phyloP scores from a whole-genome alignment of 2,113 vertebrate genomes.

The Illadopsis cleaveri region DNA sequence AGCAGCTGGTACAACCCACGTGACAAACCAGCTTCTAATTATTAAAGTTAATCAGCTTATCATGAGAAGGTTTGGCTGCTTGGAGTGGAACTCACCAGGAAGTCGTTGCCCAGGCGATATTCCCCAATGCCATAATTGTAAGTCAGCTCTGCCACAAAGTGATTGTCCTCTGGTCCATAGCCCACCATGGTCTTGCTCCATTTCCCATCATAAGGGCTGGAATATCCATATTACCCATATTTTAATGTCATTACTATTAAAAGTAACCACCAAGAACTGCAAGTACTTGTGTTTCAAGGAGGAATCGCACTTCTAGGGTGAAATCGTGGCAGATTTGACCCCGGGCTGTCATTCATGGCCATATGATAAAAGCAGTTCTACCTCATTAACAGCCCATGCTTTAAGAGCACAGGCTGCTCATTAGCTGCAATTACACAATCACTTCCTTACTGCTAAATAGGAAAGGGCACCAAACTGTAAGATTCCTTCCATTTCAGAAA shows the following conservation, averaged over 20 bases:
- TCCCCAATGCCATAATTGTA: constrained; percentile 95
- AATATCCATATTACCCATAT: background rate
- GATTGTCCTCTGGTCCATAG: constrained; percentile 89
- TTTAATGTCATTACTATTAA: background rate
- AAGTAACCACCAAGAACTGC: background rate
- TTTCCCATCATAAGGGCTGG: constrained; percentile 94
- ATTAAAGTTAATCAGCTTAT: background rate
- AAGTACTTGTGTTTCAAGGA: background rate
- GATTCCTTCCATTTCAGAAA: background rate
- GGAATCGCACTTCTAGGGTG: background rate
- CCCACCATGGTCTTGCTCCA: constrained; percentile 99
- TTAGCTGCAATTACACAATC: background rate
- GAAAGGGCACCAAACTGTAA: background rate
- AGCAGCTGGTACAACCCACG: background rate
- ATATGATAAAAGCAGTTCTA: rapidly evolving
- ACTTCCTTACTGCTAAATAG: background rate
- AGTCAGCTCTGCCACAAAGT: constrained; percentile 94
- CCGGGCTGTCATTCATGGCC: rapidly evolving
- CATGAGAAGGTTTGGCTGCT: background rate
- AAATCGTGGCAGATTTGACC: background rate
- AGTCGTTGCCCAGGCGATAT: constrained; percentile 92
- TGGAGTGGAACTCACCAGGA: constrained; percentile 77
- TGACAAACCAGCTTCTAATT: background rate
- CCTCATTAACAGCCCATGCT: background rate
- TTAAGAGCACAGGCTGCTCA: background rate